Percentiles rank a stretch among this genome's conserved stretches.
These are phyloP conservation scores for Anoura caudifer DNA, from an alignment of 2,113 vertebrate genomes.

Conservation along the genomic window DNA sequence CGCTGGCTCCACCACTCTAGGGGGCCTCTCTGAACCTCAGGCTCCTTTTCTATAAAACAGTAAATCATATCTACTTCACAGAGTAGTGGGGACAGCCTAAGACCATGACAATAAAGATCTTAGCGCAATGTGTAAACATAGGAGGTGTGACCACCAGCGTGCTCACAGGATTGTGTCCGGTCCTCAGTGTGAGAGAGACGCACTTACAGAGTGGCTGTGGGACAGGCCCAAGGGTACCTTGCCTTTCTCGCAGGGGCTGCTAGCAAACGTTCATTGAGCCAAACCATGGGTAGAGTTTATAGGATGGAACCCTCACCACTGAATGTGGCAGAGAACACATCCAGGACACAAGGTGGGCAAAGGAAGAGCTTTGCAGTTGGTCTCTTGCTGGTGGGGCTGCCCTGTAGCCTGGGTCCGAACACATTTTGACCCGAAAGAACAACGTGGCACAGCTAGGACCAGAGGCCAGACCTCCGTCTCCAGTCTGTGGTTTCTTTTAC, in stretches of 20 bases:
- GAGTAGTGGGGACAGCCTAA: neutral
- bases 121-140: too few species aligned
- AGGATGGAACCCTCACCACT: neutral
- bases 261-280: neutral
- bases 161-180: neutral
- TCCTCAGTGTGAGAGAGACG: neutral
- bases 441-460: neutral
- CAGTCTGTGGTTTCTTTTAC: neutral
- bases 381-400: neutral
- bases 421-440: neutral
- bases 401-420: neutral
- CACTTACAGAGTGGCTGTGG: neutral
- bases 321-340: neutral
- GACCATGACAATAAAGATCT: neutral
- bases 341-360: neutral
- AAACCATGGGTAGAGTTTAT: neutral
- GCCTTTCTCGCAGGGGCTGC: neutral
- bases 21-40: neutral
- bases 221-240: neutral
- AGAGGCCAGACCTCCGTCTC: neutral
- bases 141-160: neutral
- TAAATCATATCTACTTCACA: neutral
- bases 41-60: neutral
- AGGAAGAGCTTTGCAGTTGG: neutral
- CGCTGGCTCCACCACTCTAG: neutral